phyloP scores from a whole-genome alignment of 2,888 invertebrate species.

The Acronicta psi region DNA sequence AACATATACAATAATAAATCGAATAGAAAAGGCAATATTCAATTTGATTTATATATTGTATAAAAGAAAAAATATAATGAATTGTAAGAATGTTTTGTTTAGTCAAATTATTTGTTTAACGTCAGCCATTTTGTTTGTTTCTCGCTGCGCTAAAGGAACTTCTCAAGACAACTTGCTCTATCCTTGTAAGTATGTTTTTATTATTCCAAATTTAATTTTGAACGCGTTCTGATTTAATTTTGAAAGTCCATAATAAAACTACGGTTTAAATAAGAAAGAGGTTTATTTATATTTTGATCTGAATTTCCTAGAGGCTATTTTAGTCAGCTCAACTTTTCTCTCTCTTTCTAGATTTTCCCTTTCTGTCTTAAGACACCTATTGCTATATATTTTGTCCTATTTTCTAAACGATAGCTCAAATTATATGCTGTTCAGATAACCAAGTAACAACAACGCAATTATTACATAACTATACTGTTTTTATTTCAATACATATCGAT shows the following conservation, averaged over 20 bases:
- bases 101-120: constrained; percentile 55
- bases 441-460: too few relatives aligned
- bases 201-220: constrained; percentile 41
- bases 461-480: too few relatives aligned
- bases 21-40: constrained; percentile 37
- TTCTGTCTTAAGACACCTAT: too few relatives aligned
- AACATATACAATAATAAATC: constrained; percentile 47
- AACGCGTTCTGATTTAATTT: constrained; percentile 53
- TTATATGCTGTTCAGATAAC: too few relatives aligned
- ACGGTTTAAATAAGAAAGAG: background rate
- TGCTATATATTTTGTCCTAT: too few relatives aligned
- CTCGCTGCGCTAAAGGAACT: constrained; percentile 86
- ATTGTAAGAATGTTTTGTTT: constrained; percentile 53
- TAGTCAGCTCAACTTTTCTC: background rate
- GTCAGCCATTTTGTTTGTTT: constrained; percentile 64
- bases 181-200: constrained; percentile 89
- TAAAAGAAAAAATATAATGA: constrained; percentile 45
- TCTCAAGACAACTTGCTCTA: constrained; percentile 90
- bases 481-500: constrained; percentile 4
- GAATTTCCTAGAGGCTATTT: background rate
- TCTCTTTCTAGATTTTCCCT: too few relatives aligned
- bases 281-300: background rate
- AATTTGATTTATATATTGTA: constrained; percentile 55
- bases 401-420: too few relatives aligned
- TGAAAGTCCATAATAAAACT: too few relatives aligned